These are phyloP conservation scores for Clarias pachynema DNA, from an alignment of 2,797 vertebrate species.

Conservation along the genomic window DNA sequence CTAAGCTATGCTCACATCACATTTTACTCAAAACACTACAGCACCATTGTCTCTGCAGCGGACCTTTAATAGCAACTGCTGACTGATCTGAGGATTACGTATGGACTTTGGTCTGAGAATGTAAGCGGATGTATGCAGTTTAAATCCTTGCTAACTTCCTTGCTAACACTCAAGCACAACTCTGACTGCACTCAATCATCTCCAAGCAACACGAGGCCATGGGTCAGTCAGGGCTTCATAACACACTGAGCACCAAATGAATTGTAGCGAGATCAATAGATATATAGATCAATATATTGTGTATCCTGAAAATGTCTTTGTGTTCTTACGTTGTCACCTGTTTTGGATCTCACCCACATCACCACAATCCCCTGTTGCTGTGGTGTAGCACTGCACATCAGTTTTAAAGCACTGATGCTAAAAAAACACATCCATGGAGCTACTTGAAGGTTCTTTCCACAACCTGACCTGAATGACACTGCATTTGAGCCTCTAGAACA, in stretches of 20 bases:
- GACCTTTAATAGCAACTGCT: background rate
- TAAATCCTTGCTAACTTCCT: background rate
- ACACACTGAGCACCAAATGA: constrained; percentile 43
- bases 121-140: background rate
- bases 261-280: constrained; percentile 40
- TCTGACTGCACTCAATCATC: constrained; percentile 43
- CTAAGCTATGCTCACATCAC: background rate
- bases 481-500: background rate
- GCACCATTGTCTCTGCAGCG: background rate
- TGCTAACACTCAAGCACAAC: constrained; percentile 14
- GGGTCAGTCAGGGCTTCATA: constrained; percentile 28
- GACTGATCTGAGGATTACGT: constrained; percentile 31
- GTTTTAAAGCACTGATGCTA: background rate
- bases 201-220: constrained; percentile 34
- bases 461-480: background rate
- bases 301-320: background rate
- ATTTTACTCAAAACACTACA: background rate
- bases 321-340: background rate
- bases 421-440: background rate
- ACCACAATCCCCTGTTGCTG: background rate
- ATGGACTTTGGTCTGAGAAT: constrained; percentile 1
- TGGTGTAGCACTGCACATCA: background rate
- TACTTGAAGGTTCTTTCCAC: constrained; percentile 4
- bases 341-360: background rate
- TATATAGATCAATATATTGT: background rate